These are phyloP conservation scores for Neolamprologus cancellatus DNA, from an alignment of 2,113 vertebrate species.

Conservation along the genomic window DNA sequence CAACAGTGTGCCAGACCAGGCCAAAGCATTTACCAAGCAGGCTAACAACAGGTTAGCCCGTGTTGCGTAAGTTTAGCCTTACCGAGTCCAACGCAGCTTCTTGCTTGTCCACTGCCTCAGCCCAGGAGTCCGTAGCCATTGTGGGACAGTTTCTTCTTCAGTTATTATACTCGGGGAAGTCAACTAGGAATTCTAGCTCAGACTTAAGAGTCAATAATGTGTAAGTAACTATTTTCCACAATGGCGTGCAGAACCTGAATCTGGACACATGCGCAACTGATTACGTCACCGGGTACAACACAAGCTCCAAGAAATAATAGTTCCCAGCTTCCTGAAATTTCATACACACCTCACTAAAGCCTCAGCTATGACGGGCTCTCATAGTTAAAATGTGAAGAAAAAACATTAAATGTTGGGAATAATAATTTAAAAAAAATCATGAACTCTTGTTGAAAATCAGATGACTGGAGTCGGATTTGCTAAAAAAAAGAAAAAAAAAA, in stretches of 20 bases:
- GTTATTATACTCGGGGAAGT: background rate
- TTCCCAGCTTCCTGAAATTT: constrained; percentile 22
- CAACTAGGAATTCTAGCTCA: background rate
- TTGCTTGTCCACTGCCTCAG: constrained; percentile 88
- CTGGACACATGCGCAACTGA: background rate
- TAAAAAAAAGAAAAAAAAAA: background rate
- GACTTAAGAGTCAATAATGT: background rate
- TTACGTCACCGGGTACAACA: constrained; percentile 15
- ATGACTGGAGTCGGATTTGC: background rate
- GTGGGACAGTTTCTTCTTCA: background rate
- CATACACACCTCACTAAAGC: background rate
- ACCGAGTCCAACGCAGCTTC: constrained; percentile 91
- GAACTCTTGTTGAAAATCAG: background rate
- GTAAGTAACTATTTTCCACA: constrained; percentile 48
- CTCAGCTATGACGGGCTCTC: background rate
- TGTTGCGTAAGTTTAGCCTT: constrained; percentile 49
- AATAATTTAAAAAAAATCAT: background rate
- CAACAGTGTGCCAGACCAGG: background rate
- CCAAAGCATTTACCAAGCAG: background rate
- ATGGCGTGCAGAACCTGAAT: constrained; percentile 56
- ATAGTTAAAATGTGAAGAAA: background rate
- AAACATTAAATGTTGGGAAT: background rate
- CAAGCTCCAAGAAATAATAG: background rate
- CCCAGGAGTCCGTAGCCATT: constrained; percentile 94
- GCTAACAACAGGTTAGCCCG: constrained; percentile 40